Conservation (phyloP, 2,888 invertebrate species). For the Cybosia mesomella region DNA sequence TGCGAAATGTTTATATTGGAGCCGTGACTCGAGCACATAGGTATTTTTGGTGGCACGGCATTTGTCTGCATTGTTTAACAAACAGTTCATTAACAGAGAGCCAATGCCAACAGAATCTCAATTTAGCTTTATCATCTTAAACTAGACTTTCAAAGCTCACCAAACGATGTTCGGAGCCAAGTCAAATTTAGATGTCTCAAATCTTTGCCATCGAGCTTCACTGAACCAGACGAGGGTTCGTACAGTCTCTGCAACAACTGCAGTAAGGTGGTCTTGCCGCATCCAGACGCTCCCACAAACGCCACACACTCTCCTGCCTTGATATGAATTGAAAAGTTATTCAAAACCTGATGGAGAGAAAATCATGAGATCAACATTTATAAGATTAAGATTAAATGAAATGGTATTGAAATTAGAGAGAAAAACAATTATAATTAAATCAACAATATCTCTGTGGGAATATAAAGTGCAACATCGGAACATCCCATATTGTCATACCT, state of each 20-base stretch:
- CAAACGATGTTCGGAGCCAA: slow-evolving; percentile 92
- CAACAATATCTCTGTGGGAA: background rate
- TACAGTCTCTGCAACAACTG: slow-evolving; percentile 92
- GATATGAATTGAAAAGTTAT: slow-evolving; percentile 89
- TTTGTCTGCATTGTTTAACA: background rate
- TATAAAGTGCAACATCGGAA: too few relatives aligned
- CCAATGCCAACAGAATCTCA: too few relatives aligned
- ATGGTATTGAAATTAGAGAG: background rate
- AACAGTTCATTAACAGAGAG: background rate
- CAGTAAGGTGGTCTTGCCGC: slow-evolving; percentile 93
- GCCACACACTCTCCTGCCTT: slow-evolving; percentile 91
- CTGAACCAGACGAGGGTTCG: slow-evolving; percentile 87
- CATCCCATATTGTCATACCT: slow-evolving; percentile 61
- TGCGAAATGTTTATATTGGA: background rate
- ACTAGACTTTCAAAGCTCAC: slow-evolving; percentile 51
- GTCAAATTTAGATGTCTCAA: slow-evolving; percentile 90
- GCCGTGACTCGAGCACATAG: background rate
- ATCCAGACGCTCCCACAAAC: slow-evolving; percentile 91
- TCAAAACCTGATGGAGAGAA: slow-evolving; percentile 83
- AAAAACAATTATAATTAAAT: background rate
- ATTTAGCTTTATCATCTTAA: background rate
- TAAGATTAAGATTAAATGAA: background rate
- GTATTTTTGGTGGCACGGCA: background rate
- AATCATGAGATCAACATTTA: background rate
- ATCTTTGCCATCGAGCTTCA: slow-evolving; percentile 89